Conservation (phyloP, 1,140 invertebrate genomes). For the Mylabris phalerata region DNA sequence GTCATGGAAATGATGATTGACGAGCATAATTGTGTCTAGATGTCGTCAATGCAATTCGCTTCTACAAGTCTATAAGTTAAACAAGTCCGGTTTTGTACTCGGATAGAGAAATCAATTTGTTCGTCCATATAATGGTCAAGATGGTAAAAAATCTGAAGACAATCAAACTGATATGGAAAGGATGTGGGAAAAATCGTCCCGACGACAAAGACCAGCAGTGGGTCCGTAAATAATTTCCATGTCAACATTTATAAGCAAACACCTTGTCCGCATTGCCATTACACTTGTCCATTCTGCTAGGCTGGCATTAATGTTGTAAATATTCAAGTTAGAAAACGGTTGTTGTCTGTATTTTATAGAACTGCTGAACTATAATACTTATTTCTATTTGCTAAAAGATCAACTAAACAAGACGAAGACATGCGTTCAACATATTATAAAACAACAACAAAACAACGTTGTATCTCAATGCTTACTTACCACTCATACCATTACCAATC, state of each 20-base stretch:
- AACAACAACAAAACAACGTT: not conserved
- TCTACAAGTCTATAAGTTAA: no score
- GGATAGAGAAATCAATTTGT: conserved; percentile 29
- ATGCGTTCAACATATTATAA: conserved; percentile 4
- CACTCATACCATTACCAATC: no score
- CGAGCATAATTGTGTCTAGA: no score
- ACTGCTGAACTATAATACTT: conserved; percentile 12
- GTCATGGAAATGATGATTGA: no score
- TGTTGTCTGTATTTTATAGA: conserved; percentile 10
- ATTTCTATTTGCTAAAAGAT: conserved; percentile 12
- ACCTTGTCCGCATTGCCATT: conserved; percentile 27
- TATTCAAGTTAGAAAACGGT: conserved; percentile 16
- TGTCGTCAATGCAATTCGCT: no score
- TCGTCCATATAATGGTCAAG: not conserved
- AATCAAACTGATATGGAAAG: conserved; percentile 19
- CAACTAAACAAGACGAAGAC: conserved; percentile 13
- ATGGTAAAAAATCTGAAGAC: no score
- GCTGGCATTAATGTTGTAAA: conserved; percentile 21
- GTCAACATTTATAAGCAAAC: conserved; percentile 30
- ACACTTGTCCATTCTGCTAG: conserved; percentile 27
- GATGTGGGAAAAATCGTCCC: not conserved
- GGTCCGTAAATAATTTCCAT: conserved; percentile 29
- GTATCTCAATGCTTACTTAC: conserved; percentile 3
- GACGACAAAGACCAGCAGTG: not conserved
- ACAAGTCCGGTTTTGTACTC: conserved; percentile 10